A percentile compares a stretch with the other conserved stretches of the same genome.
Evolutionary conservation across 2,113 vertebrate genomes (phyloP).

Genomic region (Blennius ocellaris): DNA sequence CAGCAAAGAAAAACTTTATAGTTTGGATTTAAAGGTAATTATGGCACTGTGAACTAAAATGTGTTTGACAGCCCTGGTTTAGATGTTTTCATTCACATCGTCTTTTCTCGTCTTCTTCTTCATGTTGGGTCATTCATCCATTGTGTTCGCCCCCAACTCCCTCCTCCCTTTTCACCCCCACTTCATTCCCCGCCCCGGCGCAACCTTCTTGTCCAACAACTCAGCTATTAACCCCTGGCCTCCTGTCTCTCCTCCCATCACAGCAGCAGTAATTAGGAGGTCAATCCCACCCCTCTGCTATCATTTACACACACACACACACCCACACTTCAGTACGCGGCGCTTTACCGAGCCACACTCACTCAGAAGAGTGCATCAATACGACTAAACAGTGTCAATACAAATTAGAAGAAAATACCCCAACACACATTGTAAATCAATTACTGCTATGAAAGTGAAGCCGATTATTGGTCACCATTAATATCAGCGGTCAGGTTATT

Average conservation of each 20-base stretch:
- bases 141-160: not conserved
- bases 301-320: slow-evolving; percentile 87
- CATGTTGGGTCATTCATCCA: too few relatives aligned
- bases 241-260: slow-evolving; percentile 90
- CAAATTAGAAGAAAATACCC: not conserved
- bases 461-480: slow-evolving; percentile 8
- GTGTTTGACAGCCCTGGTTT: too few relatives aligned
- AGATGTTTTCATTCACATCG: too few relatives aligned
- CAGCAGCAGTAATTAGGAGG: slow-evolving; percentile 98
- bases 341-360: not conserved
- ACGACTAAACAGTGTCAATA: not conserved
- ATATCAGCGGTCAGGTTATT: not conserved
- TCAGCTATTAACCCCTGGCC: slow-evolving; percentile 96
- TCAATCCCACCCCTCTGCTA: slow-evolving; percentile 92
- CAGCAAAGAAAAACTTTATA: too few relatives aligned
- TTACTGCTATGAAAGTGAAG: not conserved
- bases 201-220: slow-evolving; percentile 84
- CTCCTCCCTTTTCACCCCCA: not conserved
- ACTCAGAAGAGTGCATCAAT: not conserved
- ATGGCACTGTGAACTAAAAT: too few relatives aligned
- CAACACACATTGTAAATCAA: not conserved
- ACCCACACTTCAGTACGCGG: slow-evolving; percentile 9
- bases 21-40: too few relatives aligned
- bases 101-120: too few relatives aligned
- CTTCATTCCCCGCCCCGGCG: not conserved